A percentile compares a stretch with the other conserved stretches of the same genome.
Conservation (phyloP, 2,888 invertebrate genomes). For the Nemoura dubitans region DNA sequence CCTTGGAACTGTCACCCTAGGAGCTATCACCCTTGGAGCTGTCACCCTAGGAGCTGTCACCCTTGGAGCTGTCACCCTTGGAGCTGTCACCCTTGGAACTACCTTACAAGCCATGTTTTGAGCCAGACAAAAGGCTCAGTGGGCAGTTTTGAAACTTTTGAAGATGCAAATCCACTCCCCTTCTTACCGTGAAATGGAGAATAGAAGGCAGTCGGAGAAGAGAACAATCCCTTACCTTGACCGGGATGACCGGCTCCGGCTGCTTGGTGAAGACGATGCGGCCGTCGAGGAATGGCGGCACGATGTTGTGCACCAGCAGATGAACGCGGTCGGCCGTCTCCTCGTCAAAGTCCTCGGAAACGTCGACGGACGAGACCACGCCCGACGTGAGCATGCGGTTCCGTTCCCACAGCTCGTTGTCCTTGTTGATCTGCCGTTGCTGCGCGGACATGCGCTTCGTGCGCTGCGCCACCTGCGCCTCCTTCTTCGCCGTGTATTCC, state of each 20-base stretch:
- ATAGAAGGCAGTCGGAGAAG: no score
- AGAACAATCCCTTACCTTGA: conserved; percentile 71
- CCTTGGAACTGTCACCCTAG: no score
- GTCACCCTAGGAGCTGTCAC: no score
- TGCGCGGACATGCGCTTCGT: conserved; percentile 94
- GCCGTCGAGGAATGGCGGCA: conserved; percentile 98
- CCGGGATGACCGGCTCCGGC: conserved; percentile 98
- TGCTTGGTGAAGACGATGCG: conserved; percentile 99
- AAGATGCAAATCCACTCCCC: no score
- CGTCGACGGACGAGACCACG: conserved; percentile 87
- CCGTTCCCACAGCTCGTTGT: conserved; percentile 98
- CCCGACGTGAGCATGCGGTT: conserved; percentile 97
- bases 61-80: no score
- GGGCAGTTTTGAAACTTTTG: no score
- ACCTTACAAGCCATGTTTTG: no score
- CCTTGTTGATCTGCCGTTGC: conserved; percentile 95
- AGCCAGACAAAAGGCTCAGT: no score
- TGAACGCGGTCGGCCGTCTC: conserved; percentile 95
- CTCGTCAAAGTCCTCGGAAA: conserved; percentile 94
- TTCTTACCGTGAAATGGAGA: no score
- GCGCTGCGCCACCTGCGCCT: conserved; percentile 89
- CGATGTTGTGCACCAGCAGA: conserved; percentile 95
- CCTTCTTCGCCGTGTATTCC: conserved; percentile 92
- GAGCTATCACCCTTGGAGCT: no score
- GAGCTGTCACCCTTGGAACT: no score